A percentile compares a stretch with the other conserved stretches of the same genome.
Conservation (phyloP, 2,797 vertebrate species). For the Chaetodon trifasciatus region DNA sequence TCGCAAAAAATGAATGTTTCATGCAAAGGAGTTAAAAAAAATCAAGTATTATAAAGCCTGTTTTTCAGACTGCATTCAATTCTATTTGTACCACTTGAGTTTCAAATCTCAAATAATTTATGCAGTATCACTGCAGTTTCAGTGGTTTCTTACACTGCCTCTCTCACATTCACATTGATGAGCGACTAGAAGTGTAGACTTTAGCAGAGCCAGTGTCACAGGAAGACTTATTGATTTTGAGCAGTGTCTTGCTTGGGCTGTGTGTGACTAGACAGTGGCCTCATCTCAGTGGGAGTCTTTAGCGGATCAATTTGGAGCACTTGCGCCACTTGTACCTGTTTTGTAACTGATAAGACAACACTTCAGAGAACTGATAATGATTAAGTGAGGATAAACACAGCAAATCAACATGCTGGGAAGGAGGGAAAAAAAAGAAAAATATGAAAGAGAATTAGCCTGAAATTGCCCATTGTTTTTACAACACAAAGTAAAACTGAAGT, state of each 20-base stretch:
- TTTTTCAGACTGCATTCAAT: constrained; percentile 22
- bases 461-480: constrained; percentile 6
- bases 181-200: constrained; percentile 60
- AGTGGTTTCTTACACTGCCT: constrained; percentile 64
- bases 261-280: constrained; percentile 79
- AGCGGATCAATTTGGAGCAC: constrained; percentile 83
- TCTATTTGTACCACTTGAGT: constrained; percentile 34
- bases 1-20: background rate
- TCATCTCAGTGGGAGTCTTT: constrained; percentile 75
- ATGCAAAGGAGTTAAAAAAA: constrained; percentile 7
- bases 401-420: constrained; percentile 48
- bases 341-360: constrained; percentile 84
- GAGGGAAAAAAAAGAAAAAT: constrained; percentile 7
- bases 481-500: constrained; percentile 8
- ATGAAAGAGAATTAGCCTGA: background rate
- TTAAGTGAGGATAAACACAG: constrained; percentile 75
- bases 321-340: constrained; percentile 82
- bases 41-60: background rate
- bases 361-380: constrained; percentile 79
- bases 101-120: constrained; percentile 50
- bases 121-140: constrained; percentile 60
- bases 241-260: constrained; percentile 73
- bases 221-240: constrained; percentile 82
- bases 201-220: constrained; percentile 73
- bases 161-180: constrained; percentile 50